These are phyloP conservation scores for Corythornis leucogaster DNA, from an alignment of 2,797 vertebrate genomes.

Conservation along the genomic window DNA sequence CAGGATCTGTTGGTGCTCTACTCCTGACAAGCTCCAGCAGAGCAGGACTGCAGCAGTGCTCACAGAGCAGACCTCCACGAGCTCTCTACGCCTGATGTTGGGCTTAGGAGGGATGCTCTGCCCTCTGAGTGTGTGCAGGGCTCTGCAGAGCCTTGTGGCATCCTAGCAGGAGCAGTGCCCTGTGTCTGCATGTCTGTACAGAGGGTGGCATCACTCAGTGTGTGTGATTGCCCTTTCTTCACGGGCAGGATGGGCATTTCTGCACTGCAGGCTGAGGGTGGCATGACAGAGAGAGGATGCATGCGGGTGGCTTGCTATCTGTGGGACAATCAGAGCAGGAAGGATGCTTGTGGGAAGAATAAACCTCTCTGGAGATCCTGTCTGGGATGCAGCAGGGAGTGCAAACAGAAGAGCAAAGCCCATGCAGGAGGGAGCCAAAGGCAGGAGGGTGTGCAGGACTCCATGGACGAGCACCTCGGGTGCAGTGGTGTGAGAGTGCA, in stretches of 20 bases:
- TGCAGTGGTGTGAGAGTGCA: background rate
- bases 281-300: background rate
- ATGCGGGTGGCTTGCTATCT: background rate
- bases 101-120: background rate
- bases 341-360: background rate
- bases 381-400: background rate
- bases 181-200: too few relatives aligned
- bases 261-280: background rate
- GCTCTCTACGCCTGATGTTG: background rate
- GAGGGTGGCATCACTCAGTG: background rate
- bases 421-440: background rate
- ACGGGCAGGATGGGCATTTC: background rate
- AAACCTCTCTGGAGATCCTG: background rate
- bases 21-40: background rate
- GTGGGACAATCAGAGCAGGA: background rate
- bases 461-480: background rate
- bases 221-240: background rate
- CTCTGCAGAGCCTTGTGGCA: background rate
- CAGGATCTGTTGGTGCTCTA: background rate
- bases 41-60: background rate
- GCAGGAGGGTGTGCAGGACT: background rate
- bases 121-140: background rate
- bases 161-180: background rate
- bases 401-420: background rate
- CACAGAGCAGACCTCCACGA: background rate